phyloP scores from a whole-genome alignment of 2,888 invertebrate genomes.

The Palloptera scutellata region DNA sequence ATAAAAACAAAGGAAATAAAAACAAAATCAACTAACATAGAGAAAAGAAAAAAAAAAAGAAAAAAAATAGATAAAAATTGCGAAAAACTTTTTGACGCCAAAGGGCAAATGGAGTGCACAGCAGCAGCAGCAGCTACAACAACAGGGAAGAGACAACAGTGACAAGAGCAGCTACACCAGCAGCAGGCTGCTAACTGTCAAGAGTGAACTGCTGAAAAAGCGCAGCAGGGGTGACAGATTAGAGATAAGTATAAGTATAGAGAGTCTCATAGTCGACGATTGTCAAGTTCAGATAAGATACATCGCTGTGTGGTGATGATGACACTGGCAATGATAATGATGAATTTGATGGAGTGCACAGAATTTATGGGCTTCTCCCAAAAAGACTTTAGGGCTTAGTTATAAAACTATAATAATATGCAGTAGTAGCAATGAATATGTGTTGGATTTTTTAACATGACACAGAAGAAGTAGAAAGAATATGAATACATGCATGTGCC shows the following conservation, averaged over 20 bases:
- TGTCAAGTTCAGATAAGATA: constrained; percentile 30
- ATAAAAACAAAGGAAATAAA: background rate
- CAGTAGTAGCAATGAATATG: too few species aligned
- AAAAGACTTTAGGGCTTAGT: too few species aligned
- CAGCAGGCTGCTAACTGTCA: constrained; percentile 12
- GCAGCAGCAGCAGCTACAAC: background rate
- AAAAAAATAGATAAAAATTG: constrained; percentile 35
- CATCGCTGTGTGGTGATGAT: constrained; percentile 18
- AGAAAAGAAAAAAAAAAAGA: constrained; percentile 27
- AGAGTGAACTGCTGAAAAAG: constrained; percentile 9
- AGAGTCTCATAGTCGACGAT: constrained; percentile 21
- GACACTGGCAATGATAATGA: constrained; percentile 25
- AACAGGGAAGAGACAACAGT: background rate
- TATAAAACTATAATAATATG: too few species aligned
- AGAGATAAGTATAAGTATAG: constrained; percentile 12
- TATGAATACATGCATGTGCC: too few species aligned
- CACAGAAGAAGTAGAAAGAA: too few species aligned
- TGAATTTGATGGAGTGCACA: constrained; percentile 36
- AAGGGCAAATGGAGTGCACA: constrained; percentile 39
- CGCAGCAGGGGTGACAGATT: constrained; percentile 5
- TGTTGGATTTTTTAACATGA: too few species aligned
- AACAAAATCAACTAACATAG: constrained; percentile 31
- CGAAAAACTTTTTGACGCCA: constrained; percentile 48
- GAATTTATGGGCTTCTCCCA: constrained; percentile 23
- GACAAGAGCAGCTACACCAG: constrained; percentile 17